Percentiles rank a stretch among this genome's conserved stretches.
Evolutionary conservation across 2,113 vertebrate genomes (phyloP).

Genomic region (Cyprinodon tularosa): DNA sequence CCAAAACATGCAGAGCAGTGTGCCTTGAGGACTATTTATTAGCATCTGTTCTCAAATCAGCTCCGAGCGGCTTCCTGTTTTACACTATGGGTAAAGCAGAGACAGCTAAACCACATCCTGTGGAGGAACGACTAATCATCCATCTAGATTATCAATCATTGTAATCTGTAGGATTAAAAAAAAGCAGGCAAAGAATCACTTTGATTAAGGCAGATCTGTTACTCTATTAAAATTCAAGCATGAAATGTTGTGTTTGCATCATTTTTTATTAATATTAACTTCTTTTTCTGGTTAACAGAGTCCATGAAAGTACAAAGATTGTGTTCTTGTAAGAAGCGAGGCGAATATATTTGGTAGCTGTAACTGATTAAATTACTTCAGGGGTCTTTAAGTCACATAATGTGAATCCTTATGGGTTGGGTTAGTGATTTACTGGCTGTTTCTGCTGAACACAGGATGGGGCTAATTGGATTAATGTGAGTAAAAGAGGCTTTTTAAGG

Average conservation of each 20-base stretch:
- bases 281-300: slow-evolving; percentile 15
- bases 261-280: slow-evolving; percentile 7
- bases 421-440: slow-evolving; percentile 52
- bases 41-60: too few relatives aligned
- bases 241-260: not conserved
- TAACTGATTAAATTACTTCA: slow-evolving; percentile 32
- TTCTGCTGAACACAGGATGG: slow-evolving; percentile 37
- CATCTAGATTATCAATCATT: too few relatives aligned
- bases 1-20: too few relatives aligned
- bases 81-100: not conserved
- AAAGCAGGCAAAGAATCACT: not conserved
- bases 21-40: too few relatives aligned
- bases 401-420: slow-evolving; percentile 44
- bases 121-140: too few relatives aligned
- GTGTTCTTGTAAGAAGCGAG: slow-evolving; percentile 17
- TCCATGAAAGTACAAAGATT: slow-evolving; percentile 11
- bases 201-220: not conserved
- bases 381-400: slow-evolving; percentile 19
- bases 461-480: slow-evolving; percentile 61
- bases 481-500: slow-evolving; percentile 29
- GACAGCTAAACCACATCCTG: not conserved
- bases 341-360: slow-evolving; percentile 1
- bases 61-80: not conserved
- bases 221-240: not conserved
- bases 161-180: not conserved